Evolutionary conservation across 1,140 invertebrate species (phyloP).

Genomic region (fruit fly (Drosophila melanogaster)): DNA sequence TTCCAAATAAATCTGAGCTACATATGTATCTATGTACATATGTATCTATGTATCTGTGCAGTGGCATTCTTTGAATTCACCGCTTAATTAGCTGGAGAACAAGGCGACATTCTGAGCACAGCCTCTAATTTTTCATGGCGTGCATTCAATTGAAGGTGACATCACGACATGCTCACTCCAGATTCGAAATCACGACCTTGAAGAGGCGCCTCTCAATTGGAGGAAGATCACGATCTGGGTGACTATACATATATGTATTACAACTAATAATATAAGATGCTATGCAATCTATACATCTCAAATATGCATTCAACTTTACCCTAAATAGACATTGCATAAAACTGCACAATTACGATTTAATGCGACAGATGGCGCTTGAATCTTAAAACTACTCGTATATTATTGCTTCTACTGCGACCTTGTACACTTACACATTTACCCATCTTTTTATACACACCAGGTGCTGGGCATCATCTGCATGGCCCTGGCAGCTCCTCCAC

Average conservation of each 20-base stretch:
- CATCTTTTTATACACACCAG: slow-evolving; percentile 86
- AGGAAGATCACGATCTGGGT: slow-evolving; percentile 36
- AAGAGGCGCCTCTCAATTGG: slow-evolving; percentile 23
- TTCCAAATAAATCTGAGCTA: too few relatives aligned
- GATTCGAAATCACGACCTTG: slow-evolving; percentile 10
- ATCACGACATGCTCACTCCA: slow-evolving; percentile 23
- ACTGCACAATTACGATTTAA: too few relatives aligned
- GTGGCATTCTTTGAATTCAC: neutral
- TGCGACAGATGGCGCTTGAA: too few relatives aligned
- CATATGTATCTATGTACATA: too few relatives aligned
- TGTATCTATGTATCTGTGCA: neutral
- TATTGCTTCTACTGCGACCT: too few relatives aligned
- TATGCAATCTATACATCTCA: too few relatives aligned
- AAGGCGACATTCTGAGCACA: neutral
- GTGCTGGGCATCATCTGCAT: slow-evolving; percentile 93
- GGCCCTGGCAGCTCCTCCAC: slow-evolving; percentile 89
- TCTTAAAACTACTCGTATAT: too few relatives aligned
- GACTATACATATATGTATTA: neutral
- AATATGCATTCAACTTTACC: neutral
- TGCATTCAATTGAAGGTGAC: slow-evolving; percentile 48
- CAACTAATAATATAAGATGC: neutral
- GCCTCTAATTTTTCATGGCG: slow-evolving; percentile 3
- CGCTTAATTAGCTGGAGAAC: slow-evolving; percentile 4
- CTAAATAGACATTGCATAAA: neutral
- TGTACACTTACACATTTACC: too few relatives aligned